These are phyloP conservation scores for Pseudomugil tenellus DNA, from an alignment of 2,797 vertebrate species.

Conservation along the genomic window DNA sequence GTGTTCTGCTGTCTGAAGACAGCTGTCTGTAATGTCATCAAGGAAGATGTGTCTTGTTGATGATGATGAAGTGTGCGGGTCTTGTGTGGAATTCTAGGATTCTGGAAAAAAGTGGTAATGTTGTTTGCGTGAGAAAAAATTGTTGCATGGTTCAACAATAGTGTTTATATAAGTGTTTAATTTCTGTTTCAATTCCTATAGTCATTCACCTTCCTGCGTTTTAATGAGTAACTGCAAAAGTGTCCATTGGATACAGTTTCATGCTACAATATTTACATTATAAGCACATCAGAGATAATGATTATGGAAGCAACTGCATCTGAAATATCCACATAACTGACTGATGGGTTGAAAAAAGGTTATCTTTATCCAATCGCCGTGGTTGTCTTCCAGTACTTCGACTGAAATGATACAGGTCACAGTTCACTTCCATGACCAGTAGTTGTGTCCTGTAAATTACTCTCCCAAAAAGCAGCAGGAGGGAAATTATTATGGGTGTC, in stretches of 20 bases:
- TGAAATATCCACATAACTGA: too few species aligned
- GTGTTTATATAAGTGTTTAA: not conserved
- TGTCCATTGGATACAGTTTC: not conserved
- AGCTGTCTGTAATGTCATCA: not conserved
- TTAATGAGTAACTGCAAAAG: not conserved
- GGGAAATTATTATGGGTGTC: too few species aligned
- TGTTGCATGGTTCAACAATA: not conserved
- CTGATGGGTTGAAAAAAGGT: too few species aligned
- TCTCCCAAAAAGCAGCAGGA: too few species aligned
- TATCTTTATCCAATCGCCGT: too few species aligned
- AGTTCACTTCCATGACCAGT: too few species aligned
- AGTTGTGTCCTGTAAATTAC: too few species aligned
- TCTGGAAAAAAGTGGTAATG: not conserved
- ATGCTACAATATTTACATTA: not conserved
- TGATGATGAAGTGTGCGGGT: not conserved
- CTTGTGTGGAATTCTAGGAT: not conserved
- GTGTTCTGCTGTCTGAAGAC: not conserved
- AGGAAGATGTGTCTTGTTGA: not conserved
- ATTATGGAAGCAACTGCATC: too few species aligned
- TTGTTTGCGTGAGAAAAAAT: not conserved
- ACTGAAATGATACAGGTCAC: too few species aligned
- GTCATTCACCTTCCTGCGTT: too few species aligned
- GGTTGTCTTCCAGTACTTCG: too few species aligned
- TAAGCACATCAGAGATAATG: not conserved
- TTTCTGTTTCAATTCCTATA: not conserved